Percentiles rank a stretch among this genome's conserved stretches.
Evolutionary conservation across 2,797 vertebrate species (phyloP).

Genomic region (Avahi laniger): DNA sequence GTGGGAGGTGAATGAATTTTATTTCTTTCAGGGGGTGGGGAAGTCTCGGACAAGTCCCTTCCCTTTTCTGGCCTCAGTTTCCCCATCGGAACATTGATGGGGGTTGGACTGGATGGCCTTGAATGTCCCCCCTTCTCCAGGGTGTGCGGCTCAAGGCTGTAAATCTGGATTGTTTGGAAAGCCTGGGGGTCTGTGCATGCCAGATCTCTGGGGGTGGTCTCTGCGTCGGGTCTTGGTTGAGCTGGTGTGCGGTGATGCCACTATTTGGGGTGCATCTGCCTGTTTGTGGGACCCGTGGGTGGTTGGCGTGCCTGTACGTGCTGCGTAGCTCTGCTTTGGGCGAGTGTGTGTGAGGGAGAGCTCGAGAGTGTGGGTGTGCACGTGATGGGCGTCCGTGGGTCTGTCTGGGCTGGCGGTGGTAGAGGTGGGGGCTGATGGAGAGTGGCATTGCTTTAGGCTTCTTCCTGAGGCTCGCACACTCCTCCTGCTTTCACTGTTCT

Average conservation of each 20-base stretch:
- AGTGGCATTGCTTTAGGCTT: constrained; percentile 26
- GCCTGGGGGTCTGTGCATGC: background rate
- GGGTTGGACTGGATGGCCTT: background rate
- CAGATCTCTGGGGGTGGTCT: background rate
- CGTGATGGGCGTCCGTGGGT: constrained; percentile 64
- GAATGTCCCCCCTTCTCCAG: background rate
- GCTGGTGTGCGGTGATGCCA: background rate
- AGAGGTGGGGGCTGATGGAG: background rate
- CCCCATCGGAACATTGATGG: background rate
- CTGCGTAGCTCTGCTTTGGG: background rate
- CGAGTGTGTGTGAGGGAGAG: background rate
- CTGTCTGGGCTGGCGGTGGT: constrained; percentile 60
- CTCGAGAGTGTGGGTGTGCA: constrained; percentile 55
- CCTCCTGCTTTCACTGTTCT: constrained; percentile 72
- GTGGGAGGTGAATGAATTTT: background rate
- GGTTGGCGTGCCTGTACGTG: constrained; percentile 32
- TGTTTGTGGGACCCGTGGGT: constrained; percentile 38
- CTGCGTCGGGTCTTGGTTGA: background rate
- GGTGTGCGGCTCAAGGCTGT: background rate
- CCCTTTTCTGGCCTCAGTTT: constrained; percentile 1
- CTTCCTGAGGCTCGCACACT: constrained; percentile 68
- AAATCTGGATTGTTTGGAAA: background rate
- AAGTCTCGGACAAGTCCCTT: background rate
- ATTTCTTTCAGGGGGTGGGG: background rate
- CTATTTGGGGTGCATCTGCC: constrained; percentile 51